These are phyloP conservation scores for Spodoptera littoralis DNA, from an alignment of 2,888 invertebrate species.

Conservation along the genomic window DNA sequence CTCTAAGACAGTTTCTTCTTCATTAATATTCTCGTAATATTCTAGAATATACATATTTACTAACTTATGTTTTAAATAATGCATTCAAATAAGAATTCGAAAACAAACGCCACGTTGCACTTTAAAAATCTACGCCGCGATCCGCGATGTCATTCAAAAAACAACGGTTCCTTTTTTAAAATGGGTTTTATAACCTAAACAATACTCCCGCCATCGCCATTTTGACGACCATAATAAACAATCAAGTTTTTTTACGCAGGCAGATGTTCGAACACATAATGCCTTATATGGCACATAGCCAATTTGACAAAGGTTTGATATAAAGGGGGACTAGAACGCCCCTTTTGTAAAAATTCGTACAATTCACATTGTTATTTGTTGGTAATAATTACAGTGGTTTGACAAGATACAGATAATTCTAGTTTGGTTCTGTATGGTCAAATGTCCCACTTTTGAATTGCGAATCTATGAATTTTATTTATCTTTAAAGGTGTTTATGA, in stretches of 20 bases:
- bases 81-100: too few relatives aligned
- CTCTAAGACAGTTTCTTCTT: too few relatives aligned
- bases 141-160: slow-evolving; percentile 16
- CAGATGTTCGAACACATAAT: slow-evolving; percentile 77
- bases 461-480: too few relatives aligned
- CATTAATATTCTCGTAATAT: too few relatives aligned
- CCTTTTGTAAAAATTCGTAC: slow-evolving; percentile 63
- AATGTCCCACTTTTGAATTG: too few relatives aligned
- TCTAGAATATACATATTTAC: too few relatives aligned
- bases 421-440: background rate
- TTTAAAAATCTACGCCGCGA: too few relatives aligned
- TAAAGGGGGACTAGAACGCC: slow-evolving; percentile 66
- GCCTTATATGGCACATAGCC: slow-evolving; percentile 61
- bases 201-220: slow-evolving; percentile 56
- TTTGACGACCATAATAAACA: slow-evolving; percentile 71
- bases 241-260: slow-evolving; percentile 65
- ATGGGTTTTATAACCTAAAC: slow-evolving; percentile 40
- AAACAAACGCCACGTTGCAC: too few relatives aligned
- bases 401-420: slow-evolving; percentile 44
- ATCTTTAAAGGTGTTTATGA: too few relatives aligned
- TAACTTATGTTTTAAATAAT: too few relatives aligned
- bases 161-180: slow-evolving; percentile 4
- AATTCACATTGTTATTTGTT: slow-evolving; percentile 70
- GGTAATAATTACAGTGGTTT: slow-evolving; percentile 75
- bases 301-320: slow-evolving; percentile 61